phyloP scores from a whole-genome alignment of 2,888 invertebrate species.

The Temnothorax ravouxi region DNA sequence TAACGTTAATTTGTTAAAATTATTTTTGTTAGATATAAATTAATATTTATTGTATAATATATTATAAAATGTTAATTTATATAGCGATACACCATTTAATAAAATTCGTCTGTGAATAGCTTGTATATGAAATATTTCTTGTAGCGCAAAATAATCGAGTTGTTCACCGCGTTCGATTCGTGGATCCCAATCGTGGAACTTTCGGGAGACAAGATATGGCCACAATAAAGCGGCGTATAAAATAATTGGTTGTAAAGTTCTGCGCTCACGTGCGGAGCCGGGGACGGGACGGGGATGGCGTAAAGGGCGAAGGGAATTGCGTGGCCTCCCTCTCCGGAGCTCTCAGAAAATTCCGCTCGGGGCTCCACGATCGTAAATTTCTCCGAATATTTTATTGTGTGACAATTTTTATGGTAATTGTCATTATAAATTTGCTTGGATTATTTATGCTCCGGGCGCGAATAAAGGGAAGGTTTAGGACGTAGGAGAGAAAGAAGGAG shows the following conservation, averaged over 20 bases:
- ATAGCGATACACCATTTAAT: not conserved
- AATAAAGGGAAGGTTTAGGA: slow-evolving; percentile 57
- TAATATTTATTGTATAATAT: not conserved
- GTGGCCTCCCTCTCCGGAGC: slow-evolving; percentile 52
- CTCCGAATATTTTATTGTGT: slow-evolving; percentile 85
- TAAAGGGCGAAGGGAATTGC: slow-evolving; percentile 34
- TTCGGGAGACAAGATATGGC: slow-evolving; percentile 63
- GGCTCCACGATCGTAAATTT: slow-evolving; percentile 81
- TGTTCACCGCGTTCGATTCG: slow-evolving; percentile 42
- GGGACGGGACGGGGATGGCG: slow-evolving; percentile 41
- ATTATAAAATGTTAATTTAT: not conserved
- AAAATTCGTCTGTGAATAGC: not conserved
- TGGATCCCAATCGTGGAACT: slow-evolving; percentile 44
- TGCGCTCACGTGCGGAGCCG: slow-evolving; percentile 65
- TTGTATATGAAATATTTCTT: slow-evolving; percentile 1
- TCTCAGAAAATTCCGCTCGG: slow-evolving; percentile 47
- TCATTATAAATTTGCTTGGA: slow-evolving; percentile 85
- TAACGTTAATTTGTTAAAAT: not conserved
- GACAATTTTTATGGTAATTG: slow-evolving; percentile 86
- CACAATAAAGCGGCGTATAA: slow-evolving; percentile 83
- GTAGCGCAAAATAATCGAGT: slow-evolving; percentile 40
- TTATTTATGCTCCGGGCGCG: slow-evolving; percentile 81
- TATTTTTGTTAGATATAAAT: not conserved
- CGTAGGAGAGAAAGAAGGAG: slow-evolving; percentile 56
- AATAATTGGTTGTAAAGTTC: slow-evolving; percentile 86